These are phyloP conservation scores for Menidia menidia DNA, from an alignment of 2,797 vertebrate genomes.

Conservation along the genomic window DNA sequence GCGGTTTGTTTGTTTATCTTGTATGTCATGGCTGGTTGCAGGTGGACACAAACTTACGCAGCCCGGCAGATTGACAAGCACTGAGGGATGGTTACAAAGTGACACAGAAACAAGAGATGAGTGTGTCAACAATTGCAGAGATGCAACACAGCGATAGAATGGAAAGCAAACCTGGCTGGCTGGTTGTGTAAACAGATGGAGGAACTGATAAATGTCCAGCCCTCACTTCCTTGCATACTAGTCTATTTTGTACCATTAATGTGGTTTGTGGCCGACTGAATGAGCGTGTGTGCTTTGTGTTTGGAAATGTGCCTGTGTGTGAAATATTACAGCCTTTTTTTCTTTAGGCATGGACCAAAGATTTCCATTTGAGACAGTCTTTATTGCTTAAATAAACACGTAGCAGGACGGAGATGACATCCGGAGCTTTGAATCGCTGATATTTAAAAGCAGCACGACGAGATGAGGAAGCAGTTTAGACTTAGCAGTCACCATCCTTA, in stretches of 20 bases:
- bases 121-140: slow-evolving; percentile 67
- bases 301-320: slow-evolving; percentile 3
- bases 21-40: slow-evolving; percentile 48
- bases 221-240: slow-evolving; percentile 21
- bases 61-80: slow-evolving; percentile 38
- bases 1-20: slow-evolving; percentile 57
- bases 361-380: slow-evolving; percentile 21
- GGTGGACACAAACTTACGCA: slow-evolving; percentile 24
- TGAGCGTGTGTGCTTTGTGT: background rate
- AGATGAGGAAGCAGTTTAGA: slow-evolving; percentile 63
- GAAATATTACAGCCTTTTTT: slow-evolving; percentile 49
- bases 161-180: slow-evolving; percentile 41
- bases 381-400: slow-evolving; percentile 1
- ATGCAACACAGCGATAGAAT: slow-evolving; percentile 63
- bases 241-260: slow-evolving; percentile 18
- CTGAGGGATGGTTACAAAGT: slow-evolving; percentile 60
- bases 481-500: slow-evolving; percentile 41
- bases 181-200: slow-evolving; percentile 74
- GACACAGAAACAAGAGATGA: slow-evolving; percentile 60
- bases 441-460: slow-evolving; percentile 37
- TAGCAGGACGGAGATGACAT: slow-evolving; percentile 18
- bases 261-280: slow-evolving; percentile 21
- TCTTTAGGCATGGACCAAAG: slow-evolving; percentile 23
- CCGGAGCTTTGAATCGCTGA: background rate
- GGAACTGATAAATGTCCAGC: slow-evolving; percentile 51